A percentile compares a stretch with the other conserved stretches of the same genome.
phyloP scores from a whole-genome alignment of 2,113 vertebrate genomes.

The Cepphus grylle region DNA sequence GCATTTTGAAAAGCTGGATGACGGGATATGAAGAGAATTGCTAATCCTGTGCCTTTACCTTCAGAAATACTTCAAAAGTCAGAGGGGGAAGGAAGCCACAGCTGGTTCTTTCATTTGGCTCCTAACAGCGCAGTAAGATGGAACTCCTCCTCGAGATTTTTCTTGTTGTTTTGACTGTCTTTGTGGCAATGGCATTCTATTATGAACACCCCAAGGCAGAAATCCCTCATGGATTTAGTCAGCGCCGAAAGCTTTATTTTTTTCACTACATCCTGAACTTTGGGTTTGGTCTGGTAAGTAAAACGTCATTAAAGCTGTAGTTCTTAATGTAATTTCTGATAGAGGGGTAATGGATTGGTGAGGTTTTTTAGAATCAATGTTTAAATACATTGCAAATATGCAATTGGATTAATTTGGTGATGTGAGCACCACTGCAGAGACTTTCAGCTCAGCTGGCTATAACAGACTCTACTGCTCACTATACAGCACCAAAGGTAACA shows the following conservation, averaged over 20 bases:
- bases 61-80: background rate
- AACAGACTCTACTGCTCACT: background rate
- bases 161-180: background rate
- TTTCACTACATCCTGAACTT: background rate
- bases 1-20: background rate
- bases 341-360: background rate
- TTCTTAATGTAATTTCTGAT: background rate
- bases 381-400: background rate
- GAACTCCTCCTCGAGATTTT: background rate
- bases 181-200: conserved; percentile 28
- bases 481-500: background rate
- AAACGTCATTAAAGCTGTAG: background rate
- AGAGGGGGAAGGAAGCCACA: background rate
- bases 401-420: background rate
- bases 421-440: background rate
- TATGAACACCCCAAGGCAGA: conserved; percentile 5
- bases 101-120: background rate
- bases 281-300: conserved; percentile 15
- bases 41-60: background rate
- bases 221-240: conserved; percentile 21
- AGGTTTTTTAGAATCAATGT: background rate
- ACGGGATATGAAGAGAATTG: background rate
- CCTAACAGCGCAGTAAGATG: background rate
- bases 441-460: background rate
- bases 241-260: background rate